Evolutionary conservation across 1,140 invertebrate species (phyloP), one percentile per base, ranked within the genome.

Genomic region (Ericerus pela): DNA sequence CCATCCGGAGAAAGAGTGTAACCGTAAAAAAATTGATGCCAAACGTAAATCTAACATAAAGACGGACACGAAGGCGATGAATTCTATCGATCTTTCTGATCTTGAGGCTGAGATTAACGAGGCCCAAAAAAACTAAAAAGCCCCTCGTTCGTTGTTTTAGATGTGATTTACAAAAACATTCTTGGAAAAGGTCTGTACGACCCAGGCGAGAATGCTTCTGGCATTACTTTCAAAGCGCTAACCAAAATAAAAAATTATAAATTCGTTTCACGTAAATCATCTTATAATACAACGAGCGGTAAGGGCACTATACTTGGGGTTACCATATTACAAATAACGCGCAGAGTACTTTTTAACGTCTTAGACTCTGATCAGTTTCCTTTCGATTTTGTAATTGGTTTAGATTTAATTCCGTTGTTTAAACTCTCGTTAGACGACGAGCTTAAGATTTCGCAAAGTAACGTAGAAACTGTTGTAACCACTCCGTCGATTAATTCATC

Each of bases 401-500:
- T 58, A 58, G 57, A 58, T 31, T 14, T 58, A 33, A 58, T 58
- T 54, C 54, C 54, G 54, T 6, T 47, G 54, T 58, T 58, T 54
- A 5, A 56, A 3, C 57, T 56, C 53, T 37, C 33, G 10, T 51
- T 30, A 47, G 20, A 54, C 47, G 51, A 53, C 41, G 28, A 27
- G 28, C 37, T 59, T 27, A 31, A 26, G 28, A 26, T n/a, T n/a
- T n/a, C n/a, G 47, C 41, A 36, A 12, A 33, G 29, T 53, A 26
- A 36, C 47, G 31, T 43, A 38, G 16, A 54, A 57, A 54, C 10
- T 22, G 51, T 10, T 33, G 14, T 24, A 53, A 1, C 18, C 16
- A 24, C 5, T 27, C 41, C 28, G 2, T 11, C 36, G 29, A 29
- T 30, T 16, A 26, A 20, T 18, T 29, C 10, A 14, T 5, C 24